Conservation (phyloP, 2,888 invertebrate genomes). For the Leptogaster cylindrica region DNA sequence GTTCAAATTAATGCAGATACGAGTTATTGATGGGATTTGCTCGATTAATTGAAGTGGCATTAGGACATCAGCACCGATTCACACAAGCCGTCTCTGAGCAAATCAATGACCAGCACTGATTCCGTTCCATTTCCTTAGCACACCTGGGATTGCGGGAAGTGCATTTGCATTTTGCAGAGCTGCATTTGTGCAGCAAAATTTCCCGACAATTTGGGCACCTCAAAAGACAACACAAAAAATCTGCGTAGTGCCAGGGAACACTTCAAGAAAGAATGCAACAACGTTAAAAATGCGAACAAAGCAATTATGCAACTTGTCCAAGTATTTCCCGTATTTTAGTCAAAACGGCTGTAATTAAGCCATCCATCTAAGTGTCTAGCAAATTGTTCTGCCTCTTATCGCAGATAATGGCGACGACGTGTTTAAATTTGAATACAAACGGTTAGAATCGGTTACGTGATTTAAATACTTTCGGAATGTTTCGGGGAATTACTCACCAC, state of each 20-base stretch:
- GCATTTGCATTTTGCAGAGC: too few species aligned
- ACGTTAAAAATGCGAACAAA: background rate
- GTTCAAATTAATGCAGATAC: too few species aligned
- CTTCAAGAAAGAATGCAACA: conserved; percentile 12
- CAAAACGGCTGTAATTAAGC: conserved; percentile 33
- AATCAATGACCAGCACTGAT: too few species aligned
- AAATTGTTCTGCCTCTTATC: conserved; percentile 19
- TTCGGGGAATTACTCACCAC: background rate
- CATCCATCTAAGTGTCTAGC: background rate
- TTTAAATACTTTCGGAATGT: conserved; percentile 1
- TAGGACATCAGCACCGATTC: too few species aligned
- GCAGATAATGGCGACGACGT: conserved; percentile 27
- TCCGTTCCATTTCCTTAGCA: too few species aligned
- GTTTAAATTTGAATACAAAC: conserved; percentile 26
- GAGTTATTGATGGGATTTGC: too few species aligned
- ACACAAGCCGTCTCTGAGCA: too few species aligned
- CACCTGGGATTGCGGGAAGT: too few species aligned
- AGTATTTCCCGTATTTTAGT: conserved; percentile 17
- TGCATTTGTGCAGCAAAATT: too few species aligned
- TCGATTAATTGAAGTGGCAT: too few species aligned
- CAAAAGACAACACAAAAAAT: too few species aligned
- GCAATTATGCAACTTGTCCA: conserved; percentile 20
- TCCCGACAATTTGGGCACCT: too few species aligned
- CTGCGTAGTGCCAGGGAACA: background rate
- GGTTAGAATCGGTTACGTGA: conserved; percentile 10